Base-by-base conservation (phyloP, 1,140 invertebrate species). In the Schlechtendalia chinensis region DNA sequence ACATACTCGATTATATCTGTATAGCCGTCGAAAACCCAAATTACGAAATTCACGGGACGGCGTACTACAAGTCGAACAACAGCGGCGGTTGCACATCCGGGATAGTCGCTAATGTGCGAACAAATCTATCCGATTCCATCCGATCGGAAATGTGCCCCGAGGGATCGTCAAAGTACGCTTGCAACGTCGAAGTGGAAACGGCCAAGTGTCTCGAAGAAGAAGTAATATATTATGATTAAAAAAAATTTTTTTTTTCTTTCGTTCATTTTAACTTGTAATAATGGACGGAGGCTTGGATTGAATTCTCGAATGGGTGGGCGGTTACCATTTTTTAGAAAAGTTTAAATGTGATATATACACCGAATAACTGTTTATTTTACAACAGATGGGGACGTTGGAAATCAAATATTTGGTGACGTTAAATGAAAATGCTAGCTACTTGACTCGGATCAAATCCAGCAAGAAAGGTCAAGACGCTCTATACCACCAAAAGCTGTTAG, bases 401-500 rank as follows among this genome's bases (percentile, higher is more conserved):
- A 47, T 79, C 10, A 11, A 61, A 16, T 79, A 79, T n/a, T 24
- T 59, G 22, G 39, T 79, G 5, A 79, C 32, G 16, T 19, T 79
- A 12, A 79, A 79, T 10, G 6, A 47, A 10, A 79, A 59, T 1
- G 14, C 58, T 29, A n/a, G 11, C 29, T 63, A 45, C 27, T 59
- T 79, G 17, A n/a, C 27, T n/a, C 29, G 32, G 5, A 61, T 79
- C 8, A 63, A n/a, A 63, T 19, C 32, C 10, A 47, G 16, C 16
- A 63, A 63, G 1, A 47, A 79, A 39, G 53, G 56, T 14, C 32
- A 16, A 39, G 24, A 17, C 11, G 54, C 75, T 4, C 22, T 63
- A 19, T 12, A 24, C 14, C 63, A 79, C 17, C 75, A 79, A 79
- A 47, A 63, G 12, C 1, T 79, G 17, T 19, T 79, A 22, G 75